Evolutionary conservation across 2,113 vertebrate genomes (phyloP).

Genomic region (Mustelus asterias): DNA sequence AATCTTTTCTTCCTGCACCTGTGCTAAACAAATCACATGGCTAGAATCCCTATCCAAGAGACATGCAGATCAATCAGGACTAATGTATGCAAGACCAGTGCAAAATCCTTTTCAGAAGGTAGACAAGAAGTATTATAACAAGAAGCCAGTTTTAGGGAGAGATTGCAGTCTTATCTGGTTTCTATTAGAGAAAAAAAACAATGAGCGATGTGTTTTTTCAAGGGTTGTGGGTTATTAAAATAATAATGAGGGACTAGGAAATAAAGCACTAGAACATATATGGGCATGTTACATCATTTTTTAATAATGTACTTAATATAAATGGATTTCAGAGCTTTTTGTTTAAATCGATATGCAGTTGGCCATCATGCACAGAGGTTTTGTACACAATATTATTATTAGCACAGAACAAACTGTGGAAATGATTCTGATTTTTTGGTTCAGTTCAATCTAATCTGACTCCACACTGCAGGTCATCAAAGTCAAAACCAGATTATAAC

Average conservation of each 20-base stretch:
- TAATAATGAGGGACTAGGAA: not conserved
- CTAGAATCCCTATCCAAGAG: not conserved
- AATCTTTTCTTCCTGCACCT: conserved; percentile 28
- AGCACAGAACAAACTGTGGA: not conserved
- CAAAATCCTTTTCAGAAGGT: not conserved
- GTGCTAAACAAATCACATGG: conserved; percentile 29
- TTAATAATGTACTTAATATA: not conserved
- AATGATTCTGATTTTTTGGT: not conserved
- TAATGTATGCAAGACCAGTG: not conserved
- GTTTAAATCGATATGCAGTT: not conserved
- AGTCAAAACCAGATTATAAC: not conserved
- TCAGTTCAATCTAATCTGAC: not conserved
- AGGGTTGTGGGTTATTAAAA: not conserved
- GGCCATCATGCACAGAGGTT: not conserved
- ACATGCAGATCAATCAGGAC: not conserved
- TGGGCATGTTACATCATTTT: not conserved
- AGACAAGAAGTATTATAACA: not conserved
- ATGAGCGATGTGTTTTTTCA: not conserved
- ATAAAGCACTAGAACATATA: not conserved
- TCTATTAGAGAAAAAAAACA: not conserved
- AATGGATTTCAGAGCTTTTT: not conserved
- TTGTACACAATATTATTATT: not conserved
- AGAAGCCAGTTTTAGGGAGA: not conserved
- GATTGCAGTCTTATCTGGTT: not conserved
- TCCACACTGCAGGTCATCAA: not conserved